phyloP scores from a whole-genome alignment of 2,888 invertebrate species.

The Lasioglossum villosulum region DNA sequence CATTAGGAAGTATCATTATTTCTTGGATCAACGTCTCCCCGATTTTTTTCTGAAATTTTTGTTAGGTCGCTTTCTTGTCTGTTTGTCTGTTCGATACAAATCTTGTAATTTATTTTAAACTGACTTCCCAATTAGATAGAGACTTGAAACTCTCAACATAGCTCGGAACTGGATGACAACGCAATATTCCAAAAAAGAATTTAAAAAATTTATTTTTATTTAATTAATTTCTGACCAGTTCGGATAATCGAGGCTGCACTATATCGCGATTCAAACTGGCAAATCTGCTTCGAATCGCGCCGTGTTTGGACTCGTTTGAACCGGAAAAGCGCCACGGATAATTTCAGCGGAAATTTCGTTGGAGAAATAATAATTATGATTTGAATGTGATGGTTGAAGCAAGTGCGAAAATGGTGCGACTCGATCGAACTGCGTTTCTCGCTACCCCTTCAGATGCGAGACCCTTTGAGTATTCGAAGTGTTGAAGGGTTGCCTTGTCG shows the following conservation, averaged over 20 bases:
- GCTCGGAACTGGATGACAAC: no score
- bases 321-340: not conserved
- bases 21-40: not conserved
- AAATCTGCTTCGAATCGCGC: not conserved
- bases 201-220: no score
- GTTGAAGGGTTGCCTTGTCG: slow-evolving; percentile 34
- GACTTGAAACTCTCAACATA: no score
- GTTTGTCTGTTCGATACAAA: no score
- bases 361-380: no score
- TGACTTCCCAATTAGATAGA: no score
- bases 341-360: no score
- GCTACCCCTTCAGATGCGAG: slow-evolving; percentile 10
- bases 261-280: not conserved
- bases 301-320: not conserved
- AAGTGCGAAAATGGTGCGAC: not conserved
- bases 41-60: not conserved
- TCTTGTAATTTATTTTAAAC: no score
- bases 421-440: slow-evolving; percentile 50
- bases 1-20: not conserved
- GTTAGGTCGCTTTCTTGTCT: no score
- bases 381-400: no score
- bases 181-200: no score
- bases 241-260: not conserved
- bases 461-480: slow-evolving; percentile 36
- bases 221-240: not conserved